A percentile compares a stretch with the other conserved stretches of the same genome.
Evolutionary conservation across 2,797 vertebrate genomes (phyloP).

Genomic region (Zenarchopterus dispar): DNA sequence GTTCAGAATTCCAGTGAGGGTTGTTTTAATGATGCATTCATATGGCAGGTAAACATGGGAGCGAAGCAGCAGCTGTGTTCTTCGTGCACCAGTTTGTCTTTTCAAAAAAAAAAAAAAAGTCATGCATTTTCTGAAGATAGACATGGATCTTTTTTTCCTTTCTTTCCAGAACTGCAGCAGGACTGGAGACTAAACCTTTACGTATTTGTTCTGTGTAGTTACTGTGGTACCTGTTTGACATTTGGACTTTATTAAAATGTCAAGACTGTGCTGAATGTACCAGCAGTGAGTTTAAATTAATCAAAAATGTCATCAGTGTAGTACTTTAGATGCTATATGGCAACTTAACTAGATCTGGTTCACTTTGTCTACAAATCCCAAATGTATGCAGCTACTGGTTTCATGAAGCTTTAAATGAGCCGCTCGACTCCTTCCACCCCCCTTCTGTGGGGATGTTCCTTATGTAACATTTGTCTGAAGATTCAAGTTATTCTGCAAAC

Average conservation of each 20-base stretch:
- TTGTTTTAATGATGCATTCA: conserved; percentile 12
- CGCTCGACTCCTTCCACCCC: no score
- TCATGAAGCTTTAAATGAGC: no score
- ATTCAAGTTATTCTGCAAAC: no score
- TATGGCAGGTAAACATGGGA: conserved; percentile 15
- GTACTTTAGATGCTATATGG: not conserved
- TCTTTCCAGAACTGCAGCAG: not conserved
- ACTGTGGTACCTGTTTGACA: not conserved
- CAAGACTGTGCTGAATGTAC: not conserved
- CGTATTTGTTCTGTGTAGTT: not conserved
- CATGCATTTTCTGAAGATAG: no score
- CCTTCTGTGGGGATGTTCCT: no score
- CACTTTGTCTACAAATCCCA: not conserved
- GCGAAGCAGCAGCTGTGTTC: not conserved
- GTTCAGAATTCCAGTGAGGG: conserved; percentile 17
- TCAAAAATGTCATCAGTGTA: not conserved
- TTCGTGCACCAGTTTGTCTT: not conserved
- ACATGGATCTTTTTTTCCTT: not conserved
- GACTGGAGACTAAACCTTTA: not conserved
- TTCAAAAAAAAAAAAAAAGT: no score
- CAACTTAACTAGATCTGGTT: not conserved
- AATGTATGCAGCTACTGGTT: not conserved
- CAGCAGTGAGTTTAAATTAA: not conserved
- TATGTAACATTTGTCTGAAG: no score
- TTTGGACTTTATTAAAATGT: conserved; percentile 3